phyloP scores from a whole-genome alignment of 2,888 invertebrate genomes.

The Plusia festucae region DNA sequence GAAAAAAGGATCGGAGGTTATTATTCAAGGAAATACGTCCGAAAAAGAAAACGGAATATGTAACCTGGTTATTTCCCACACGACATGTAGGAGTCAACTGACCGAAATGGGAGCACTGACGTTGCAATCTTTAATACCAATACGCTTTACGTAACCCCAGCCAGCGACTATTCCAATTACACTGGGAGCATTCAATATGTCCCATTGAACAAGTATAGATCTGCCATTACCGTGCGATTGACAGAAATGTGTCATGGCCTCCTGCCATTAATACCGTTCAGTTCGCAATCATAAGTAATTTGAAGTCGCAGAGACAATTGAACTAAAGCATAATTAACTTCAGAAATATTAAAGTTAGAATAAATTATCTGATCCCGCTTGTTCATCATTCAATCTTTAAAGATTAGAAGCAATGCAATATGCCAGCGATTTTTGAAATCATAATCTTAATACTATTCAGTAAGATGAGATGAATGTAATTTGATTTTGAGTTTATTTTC shows the following conservation, averaged over 20 bases:
- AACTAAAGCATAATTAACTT: background rate
- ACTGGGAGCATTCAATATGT: slow-evolving; percentile 2
- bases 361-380: no score
- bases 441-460: no score
- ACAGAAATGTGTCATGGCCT: slow-evolving; percentile 1
- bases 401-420: no score
- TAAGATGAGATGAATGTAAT: background rate
- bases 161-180: slow-evolving; percentile 2
- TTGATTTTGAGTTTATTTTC: background rate
- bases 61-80: slow-evolving; percentile 18
- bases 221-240: background rate
- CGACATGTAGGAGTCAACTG: slow-evolving; percentile 24
- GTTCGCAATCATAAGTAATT: background rate
- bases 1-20: slow-evolving; percentile 11
- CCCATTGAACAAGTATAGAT: background rate
- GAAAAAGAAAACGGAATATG: slow-evolving; percentile 10
- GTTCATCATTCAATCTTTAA: no score
- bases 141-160: slow-evolving; percentile 23
- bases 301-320: background rate
- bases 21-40: slow-evolving; percentile 13
- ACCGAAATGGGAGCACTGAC: slow-evolving; percentile 36
- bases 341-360: background rate
- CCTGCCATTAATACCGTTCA: background rate
- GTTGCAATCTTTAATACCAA: slow-evolving; percentile 39
- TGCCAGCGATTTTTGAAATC: no score